Evolutionary conservation across 2,113 vertebrate species (phyloP).

Genomic region (Gracilinanus agilis): DNA sequence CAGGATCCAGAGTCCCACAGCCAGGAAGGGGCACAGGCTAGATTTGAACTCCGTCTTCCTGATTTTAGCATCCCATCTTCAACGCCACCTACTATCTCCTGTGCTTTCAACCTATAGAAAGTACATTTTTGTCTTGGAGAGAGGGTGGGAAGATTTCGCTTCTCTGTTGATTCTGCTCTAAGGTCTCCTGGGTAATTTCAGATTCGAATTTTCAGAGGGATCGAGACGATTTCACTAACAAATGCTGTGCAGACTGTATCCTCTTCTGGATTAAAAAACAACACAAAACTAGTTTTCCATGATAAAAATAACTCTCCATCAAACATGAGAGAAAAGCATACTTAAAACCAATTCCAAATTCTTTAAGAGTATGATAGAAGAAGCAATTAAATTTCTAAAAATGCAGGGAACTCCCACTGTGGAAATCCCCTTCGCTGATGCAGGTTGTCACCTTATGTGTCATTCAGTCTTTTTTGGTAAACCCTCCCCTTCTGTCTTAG

Average conservation of each 20-base stretch:
- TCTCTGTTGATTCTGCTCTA: not conserved
- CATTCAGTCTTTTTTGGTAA: not conserved
- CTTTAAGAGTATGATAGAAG: not conserved
- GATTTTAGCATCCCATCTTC: no score
- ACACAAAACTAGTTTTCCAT: not conserved
- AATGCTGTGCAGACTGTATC: not conserved
- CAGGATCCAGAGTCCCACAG: not conserved
- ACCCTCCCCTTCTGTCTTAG: no score
- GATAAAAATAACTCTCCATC: not conserved
- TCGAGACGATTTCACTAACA: not conserved
- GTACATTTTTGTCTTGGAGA: not conserved
- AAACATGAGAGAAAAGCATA: not conserved
- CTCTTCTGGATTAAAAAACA: not conserved
- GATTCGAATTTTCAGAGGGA: not conserved
- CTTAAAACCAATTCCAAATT: not conserved
- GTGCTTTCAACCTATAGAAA: not conserved
- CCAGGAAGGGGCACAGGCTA: not conserved
- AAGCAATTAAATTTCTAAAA: not conserved
- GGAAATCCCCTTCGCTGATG: not conserved
- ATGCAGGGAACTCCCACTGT: not conserved
- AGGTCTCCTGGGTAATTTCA: not conserved
- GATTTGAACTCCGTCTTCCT: not conserved
- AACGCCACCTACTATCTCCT: not conserved
- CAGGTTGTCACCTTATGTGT: not conserved
- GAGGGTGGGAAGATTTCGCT: not conserved